phyloP scores from a whole-genome alignment of 2,888 invertebrate species.

The Notodonta dromedarius region DNA sequence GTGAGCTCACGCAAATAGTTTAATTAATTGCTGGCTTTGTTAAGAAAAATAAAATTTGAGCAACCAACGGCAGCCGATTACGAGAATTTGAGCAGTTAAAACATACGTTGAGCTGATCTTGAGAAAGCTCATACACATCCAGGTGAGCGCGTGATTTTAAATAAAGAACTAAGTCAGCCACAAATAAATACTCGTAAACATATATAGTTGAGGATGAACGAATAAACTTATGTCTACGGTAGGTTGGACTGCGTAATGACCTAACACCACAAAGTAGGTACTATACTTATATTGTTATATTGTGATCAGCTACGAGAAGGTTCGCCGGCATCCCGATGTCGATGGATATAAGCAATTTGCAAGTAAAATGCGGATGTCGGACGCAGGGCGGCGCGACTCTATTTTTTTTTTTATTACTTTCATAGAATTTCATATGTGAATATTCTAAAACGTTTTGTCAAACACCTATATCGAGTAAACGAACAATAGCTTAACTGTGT shows the following conservation, averaged over 20 bases:
- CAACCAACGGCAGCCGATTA: too few species aligned
- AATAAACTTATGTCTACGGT: too few species aligned
- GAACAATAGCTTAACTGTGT: constrained; percentile 1
- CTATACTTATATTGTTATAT: neutral
- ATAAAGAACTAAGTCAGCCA: too few species aligned
- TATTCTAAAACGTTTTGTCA: constrained; percentile 33
- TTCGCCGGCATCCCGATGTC: constrained; percentile 57
- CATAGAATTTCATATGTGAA: constrained; percentile 63
- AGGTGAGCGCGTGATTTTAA: too few species aligned
- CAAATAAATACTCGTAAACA: too few species aligned
- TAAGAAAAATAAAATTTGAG: too few species aligned
- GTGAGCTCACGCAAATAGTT: too few species aligned
- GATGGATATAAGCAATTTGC: constrained; percentile 80
- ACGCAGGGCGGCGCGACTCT: constrained; percentile 55
- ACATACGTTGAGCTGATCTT: too few species aligned
- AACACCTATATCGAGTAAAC: constrained; percentile 15
- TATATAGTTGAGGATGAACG: too few species aligned
- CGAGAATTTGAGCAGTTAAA: too few species aligned
- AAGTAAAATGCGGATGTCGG: constrained; percentile 76
- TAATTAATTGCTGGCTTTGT: too few species aligned
- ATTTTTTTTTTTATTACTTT: constrained; percentile 63
- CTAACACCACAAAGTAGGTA: neutral
- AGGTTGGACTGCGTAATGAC: neutral
- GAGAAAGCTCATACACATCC: too few species aligned
- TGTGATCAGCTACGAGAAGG: constrained; percentile 14